Percentiles rank a stretch among this genome's conserved stretches.
Conservation (phyloP, 2,888 invertebrate genomes). For the Tipula lateralis region DNA sequence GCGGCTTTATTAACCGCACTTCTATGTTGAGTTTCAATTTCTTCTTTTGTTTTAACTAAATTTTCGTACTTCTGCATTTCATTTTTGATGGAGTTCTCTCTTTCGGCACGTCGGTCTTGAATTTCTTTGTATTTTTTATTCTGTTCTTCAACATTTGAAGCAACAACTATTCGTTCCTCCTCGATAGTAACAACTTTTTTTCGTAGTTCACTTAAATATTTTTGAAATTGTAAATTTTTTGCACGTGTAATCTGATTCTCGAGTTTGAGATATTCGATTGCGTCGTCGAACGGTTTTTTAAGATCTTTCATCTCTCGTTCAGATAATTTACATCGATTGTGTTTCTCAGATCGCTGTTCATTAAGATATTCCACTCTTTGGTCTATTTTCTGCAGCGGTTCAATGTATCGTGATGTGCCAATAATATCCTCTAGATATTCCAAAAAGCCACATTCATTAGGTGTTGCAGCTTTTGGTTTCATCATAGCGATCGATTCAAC, state of each 20-base stretch:
- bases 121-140: slow-evolving; percentile 40
- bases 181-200: slow-evolving; percentile 58
- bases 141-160: slow-evolving; percentile 52
- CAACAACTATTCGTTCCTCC: slow-evolving; percentile 57
- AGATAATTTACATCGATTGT: slow-evolving; percentile 77
- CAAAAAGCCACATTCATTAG: slow-evolving; percentile 91
- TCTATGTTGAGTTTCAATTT: slow-evolving; percentile 57
- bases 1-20: slow-evolving; percentile 62
- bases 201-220: slow-evolving; percentile 58
- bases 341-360: slow-evolving; percentile 72
- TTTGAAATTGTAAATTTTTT: slow-evolving; percentile 68
- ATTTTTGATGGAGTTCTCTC: slow-evolving; percentile 43
- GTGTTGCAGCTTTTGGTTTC: slow-evolving; percentile 85
- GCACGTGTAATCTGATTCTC: slow-evolving; percentile 70
- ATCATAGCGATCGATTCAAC: slow-evolving; percentile 99
- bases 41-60: slow-evolving; percentile 56
- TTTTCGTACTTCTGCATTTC: slow-evolving; percentile 53
- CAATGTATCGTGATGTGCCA: slow-evolving; percentile 80
- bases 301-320: slow-evolving; percentile 75
- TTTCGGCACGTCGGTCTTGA: slow-evolving; percentile 51
- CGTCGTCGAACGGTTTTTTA: slow-evolving; percentile 72
- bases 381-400: slow-evolving; percentile 72
- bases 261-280: slow-evolving; percentile 67
- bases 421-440: slow-evolving; percentile 98
- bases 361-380: slow-evolving; percentile 67